Evolutionary conservation across 2,113 vertebrate genomes (phyloP).

Genomic region (Triplophysa dalaica): DNA sequence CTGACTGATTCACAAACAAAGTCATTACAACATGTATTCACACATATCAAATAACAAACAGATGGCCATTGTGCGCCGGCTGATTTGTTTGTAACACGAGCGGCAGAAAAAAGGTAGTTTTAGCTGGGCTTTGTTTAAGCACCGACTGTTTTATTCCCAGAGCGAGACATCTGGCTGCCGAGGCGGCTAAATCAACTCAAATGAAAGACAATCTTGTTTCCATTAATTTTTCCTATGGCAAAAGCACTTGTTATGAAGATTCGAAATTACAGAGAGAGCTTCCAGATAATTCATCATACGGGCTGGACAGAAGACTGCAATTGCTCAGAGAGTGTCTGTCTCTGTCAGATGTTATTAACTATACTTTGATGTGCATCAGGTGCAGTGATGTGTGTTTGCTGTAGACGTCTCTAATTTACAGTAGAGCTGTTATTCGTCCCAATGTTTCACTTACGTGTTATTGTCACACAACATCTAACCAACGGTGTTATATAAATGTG

Average conservation of each 20-base stretch:
- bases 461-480: background rate
- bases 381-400: slow-evolving; percentile 46
- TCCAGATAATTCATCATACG: slow-evolving; percentile 99
- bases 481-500: no score
- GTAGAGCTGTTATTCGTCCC: background rate
- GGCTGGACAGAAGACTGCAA: slow-evolving; percentile 93
- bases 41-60: slow-evolving; percentile 99
- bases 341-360: slow-evolving; percentile 69
- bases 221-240: slow-evolving; percentile 99
- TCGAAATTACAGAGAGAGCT: slow-evolving; percentile 98
- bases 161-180: slow-evolving; percentile 99
- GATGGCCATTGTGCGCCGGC: slow-evolving; percentile 97
- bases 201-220: slow-evolving; percentile 99
- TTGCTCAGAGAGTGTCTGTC: slow-evolving; percentile 97
- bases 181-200: slow-evolving; percentile 98
- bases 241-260: slow-evolving; percentile 99
- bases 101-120: slow-evolving; percentile 93
- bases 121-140: slow-evolving; percentile 97
- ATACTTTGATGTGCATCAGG: slow-evolving; percentile 73
- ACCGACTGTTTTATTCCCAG: slow-evolving; percentile 94
- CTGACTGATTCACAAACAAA: slow-evolving; percentile 99
- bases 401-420: background rate
- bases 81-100: slow-evolving; percentile 98
- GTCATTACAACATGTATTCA: slow-evolving; percentile 99
- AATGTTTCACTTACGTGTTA: background rate